Evolutionary conservation across 2,888 invertebrate genomes (phyloP).

Genomic region (Cepaea hortensis): DNA sequence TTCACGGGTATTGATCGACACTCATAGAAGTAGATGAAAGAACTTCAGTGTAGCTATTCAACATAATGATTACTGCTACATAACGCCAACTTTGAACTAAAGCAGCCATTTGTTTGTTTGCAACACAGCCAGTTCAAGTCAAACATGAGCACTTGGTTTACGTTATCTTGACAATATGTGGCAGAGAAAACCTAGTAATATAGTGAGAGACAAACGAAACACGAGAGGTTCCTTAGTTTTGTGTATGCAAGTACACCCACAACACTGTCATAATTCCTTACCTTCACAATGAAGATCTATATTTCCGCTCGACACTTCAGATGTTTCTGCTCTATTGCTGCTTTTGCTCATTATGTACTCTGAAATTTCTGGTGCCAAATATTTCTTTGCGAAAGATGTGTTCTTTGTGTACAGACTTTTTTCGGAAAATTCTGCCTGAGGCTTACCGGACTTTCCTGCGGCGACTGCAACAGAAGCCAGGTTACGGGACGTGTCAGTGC

Average conservation of each 20-base stretch:
- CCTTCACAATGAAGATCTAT: neutral
- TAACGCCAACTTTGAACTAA: too few species aligned
- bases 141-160: too few species aligned
- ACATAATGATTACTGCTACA: neutral
- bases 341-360: neutral
- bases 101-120: too few species aligned
- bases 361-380: neutral
- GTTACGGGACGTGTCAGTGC: neutral
- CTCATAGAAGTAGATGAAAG: neutral
- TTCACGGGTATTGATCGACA: neutral
- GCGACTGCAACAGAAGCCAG: neutral
- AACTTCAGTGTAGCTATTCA: neutral
- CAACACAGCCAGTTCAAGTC: too few species aligned
- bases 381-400: constrained; percentile 2
- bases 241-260: too few species aligned
- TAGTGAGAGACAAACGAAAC: too few species aligned
- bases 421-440: neutral
- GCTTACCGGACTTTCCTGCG: neutral
- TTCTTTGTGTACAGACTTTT: neutral
- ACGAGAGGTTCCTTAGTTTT: too few species aligned
- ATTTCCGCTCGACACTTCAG: neutral
- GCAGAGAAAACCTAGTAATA: too few species aligned
- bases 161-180: too few species aligned
- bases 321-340: neutral
- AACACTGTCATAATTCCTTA: neutral